Conservation (phyloP, 1,140 invertebrate species). For the Diprion similis region DNA sequence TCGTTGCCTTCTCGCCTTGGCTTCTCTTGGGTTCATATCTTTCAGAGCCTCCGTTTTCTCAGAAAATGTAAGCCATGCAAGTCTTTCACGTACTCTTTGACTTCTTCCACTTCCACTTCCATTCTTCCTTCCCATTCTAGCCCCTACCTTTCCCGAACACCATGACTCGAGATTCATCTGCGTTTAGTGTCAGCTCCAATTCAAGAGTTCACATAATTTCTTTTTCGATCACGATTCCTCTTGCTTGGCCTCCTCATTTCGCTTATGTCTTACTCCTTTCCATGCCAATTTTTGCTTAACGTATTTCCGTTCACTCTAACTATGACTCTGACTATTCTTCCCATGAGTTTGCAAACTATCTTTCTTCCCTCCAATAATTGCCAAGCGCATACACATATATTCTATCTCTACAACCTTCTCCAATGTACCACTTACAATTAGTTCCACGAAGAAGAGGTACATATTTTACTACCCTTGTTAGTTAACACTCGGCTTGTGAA, state of each 20-base stretch:
- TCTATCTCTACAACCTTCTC: not conserved
- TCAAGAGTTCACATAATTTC: not conserved
- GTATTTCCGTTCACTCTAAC: not conserved
- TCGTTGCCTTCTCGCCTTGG: not conserved
- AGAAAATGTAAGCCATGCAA: not conserved
- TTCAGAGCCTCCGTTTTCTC: not conserved
- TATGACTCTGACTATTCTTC: not conserved
- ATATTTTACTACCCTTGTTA: conserved; percentile 1
- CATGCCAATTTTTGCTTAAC: not conserved
- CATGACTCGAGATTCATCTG: not conserved
- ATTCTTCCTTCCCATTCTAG: not conserved
- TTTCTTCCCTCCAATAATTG: not conserved
- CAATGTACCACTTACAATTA: not conserved
- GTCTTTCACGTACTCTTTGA: not conserved
- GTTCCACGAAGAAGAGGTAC: not conserved
- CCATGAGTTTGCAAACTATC: not conserved
- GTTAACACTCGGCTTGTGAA: not conserved
- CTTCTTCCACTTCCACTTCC: not conserved
- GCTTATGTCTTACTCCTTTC: not conserved
- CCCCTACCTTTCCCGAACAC: not conserved
- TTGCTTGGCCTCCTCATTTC: not conserved
- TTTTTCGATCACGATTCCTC: not conserved
- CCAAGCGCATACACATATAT: no score
- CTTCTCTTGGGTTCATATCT: not conserved
- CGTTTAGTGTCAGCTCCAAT: not conserved